Conservation (phyloP, 2,888 invertebrate genomes). For the Acrobeloides nanus region DNA sequence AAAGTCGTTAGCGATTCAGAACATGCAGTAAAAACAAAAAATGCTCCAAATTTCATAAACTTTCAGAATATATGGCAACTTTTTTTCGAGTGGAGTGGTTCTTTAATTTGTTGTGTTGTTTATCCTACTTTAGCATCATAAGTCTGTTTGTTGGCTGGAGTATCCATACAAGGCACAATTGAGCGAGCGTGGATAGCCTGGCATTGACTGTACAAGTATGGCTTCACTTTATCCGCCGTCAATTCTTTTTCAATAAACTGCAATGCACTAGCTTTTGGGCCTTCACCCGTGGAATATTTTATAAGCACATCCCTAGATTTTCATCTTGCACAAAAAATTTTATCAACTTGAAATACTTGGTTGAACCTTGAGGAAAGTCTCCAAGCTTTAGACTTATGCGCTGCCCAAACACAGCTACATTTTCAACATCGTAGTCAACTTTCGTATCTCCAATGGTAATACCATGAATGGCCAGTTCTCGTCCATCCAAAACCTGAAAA, state of each 20-base stretch:
- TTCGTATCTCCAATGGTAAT: conserved; percentile 30
- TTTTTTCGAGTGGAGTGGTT: too few relatives aligned
- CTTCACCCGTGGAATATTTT: conserved; percentile 32
- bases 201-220: conserved; percentile 66
- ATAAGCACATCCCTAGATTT: conserved; percentile 30
- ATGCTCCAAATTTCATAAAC: too few relatives aligned
- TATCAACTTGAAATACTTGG: conserved; percentile 13
- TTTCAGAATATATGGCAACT: too few relatives aligned
- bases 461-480: conserved; percentile 37
- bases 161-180: conserved; percentile 83
- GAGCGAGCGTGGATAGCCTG: conserved; percentile 56
- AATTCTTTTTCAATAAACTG: conserved; percentile 82
- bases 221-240: conserved; percentile 76
- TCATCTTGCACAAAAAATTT: conserved; percentile 3
- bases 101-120: too few relatives aligned
- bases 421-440: conserved; percentile 7
- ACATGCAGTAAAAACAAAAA: too few relatives aligned
- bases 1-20: too few relatives aligned
- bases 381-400: conserved; percentile 1
- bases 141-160: conserved; percentile 77
- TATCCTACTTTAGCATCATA: conserved; percentile 64
- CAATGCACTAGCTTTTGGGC: conserved; percentile 62
- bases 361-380: conserved; percentile 4
- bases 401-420: conserved; percentile 16
- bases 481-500: conserved; percentile 40